A percentile compares a stretch with the other conserved stretches of the same genome.
phyloP scores from a whole-genome alignment of 1,140 invertebrate genomes.

The Caenorhabditis latens region DNA sequence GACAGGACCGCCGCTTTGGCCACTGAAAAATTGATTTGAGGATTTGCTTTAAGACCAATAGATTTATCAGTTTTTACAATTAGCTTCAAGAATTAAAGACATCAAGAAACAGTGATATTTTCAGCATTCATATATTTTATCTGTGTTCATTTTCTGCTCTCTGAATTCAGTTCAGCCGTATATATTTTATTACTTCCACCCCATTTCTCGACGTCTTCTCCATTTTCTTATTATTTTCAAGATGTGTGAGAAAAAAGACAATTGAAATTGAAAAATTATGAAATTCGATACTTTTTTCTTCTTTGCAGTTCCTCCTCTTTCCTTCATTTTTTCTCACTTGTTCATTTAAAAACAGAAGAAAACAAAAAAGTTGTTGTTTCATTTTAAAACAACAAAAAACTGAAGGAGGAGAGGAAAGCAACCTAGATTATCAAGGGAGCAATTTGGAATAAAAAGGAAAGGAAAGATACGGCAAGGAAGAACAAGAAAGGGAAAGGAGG shows the following conservation, averaged over 20 bases:
- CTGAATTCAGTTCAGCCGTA: neutral
- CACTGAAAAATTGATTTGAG: slow-evolving; percentile 65
- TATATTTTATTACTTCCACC: neutral
- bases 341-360: neutral
- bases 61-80: too few relatives aligned
- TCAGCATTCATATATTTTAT: neutral
- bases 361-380: slow-evolving; percentile 17
- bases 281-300: slow-evolving; percentile 33
- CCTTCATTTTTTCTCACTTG: too few relatives aligned
- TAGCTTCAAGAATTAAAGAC: neutral
- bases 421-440: slow-evolving; percentile 49
- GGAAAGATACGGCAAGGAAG: neutral
- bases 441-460: slow-evolving; percentile 50
- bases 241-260: slow-evolving; percentile 46
- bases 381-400: slow-evolving; percentile 34
- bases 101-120: neutral
- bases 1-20: slow-evolving; percentile 69
- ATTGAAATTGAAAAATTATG: slow-evolving; percentile 44
- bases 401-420: neutral
- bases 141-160: neutral
- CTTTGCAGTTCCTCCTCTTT: neutral
- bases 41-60: too few relatives aligned
- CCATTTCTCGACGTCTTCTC: neutral
- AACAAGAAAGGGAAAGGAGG: neutral
- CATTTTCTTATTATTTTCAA: neutral